A percentile compares a stretch with the other conserved stretches of the same genome.
Evolutionary conservation across 35 echinoderm and acorn worm genomes (phyloP).

Genomic region (Ophiothrix spiculata): DNA sequence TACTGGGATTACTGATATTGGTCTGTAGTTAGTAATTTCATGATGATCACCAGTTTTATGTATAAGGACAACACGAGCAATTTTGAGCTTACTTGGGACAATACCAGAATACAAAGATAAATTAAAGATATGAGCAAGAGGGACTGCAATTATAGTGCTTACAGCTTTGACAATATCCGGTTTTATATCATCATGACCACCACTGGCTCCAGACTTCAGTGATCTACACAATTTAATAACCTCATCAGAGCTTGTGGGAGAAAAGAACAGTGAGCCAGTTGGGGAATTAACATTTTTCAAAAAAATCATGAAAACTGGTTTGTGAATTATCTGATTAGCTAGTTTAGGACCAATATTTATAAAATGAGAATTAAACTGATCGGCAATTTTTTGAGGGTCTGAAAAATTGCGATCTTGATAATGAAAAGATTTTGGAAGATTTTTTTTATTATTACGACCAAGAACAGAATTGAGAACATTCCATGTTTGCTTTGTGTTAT

Average conservation of each 20-base stretch:
- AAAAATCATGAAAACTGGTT: background rate
- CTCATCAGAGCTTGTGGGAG: slow-evolving; percentile 19
- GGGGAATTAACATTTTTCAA: background rate
- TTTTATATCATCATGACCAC: slow-evolving; percentile 28
- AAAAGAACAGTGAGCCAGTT: slow-evolving; percentile 19
- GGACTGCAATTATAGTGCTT: slow-evolving; percentile 1
- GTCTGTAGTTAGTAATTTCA: slow-evolving; percentile 41
- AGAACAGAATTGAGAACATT: slow-evolving; percentile 21
- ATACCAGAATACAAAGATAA: slow-evolving; percentile 19
- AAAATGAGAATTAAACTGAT: slow-evolving; percentile 4
- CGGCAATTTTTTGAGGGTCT: slow-evolving; percentile 15
- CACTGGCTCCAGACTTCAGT: background rate
- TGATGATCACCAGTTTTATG: slow-evolving; percentile 31
- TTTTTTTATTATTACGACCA: background rate
- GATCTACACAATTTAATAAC: slow-evolving; percentile 12
- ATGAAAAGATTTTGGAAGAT: background rate
- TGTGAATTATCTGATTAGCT: background rate
- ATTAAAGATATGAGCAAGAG: slow-evolving; percentile 28
- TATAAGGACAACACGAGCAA: slow-evolving; percentile 36
- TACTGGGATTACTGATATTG: no score
- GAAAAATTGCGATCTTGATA: background rate
- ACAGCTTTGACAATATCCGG: slow-evolving; percentile 21
- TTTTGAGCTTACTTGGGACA: no score
- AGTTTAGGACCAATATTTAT: slow-evolving; percentile 17
- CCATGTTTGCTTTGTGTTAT: background rate